Conservation (phyloP, 2,888 invertebrate species). For the Scaeva pyrastri region DNA sequence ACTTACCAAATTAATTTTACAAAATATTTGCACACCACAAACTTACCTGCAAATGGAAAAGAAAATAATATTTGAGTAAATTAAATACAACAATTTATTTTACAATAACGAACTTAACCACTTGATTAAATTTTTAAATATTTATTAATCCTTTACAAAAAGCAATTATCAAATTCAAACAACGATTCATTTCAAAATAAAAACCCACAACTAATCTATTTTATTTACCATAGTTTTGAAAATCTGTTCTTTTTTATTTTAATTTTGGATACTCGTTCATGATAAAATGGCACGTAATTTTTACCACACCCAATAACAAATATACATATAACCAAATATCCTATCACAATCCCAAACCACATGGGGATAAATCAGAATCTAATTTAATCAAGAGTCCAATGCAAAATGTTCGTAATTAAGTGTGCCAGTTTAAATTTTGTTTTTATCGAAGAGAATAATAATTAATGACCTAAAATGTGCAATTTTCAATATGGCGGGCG, state of each 20-base stretch:
- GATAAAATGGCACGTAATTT: constrained; percentile 11
- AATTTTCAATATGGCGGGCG: constrained; percentile 1
- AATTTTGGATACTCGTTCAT: not conserved
- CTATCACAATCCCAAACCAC: not conserved
- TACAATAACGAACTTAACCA: constrained; percentile 22
- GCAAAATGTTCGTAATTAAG: constrained; percentile 45
- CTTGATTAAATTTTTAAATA: constrained; percentile 28
- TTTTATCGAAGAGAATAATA: constrained; percentile 15
- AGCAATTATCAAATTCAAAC: constrained; percentile 25
- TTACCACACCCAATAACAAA: constrained; percentile 63
- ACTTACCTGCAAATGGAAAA: constrained; percentile 62
- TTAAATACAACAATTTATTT: constrained; percentile 24
- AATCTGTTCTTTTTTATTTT: constrained; percentile 12
- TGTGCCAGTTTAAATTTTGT: constrained; percentile 11
- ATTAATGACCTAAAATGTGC: constrained; percentile 32
- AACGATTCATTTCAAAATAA: not conserved
- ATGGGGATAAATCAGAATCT: constrained; percentile 57
- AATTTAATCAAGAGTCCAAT: constrained; percentile 40
- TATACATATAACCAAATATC: not conserved
- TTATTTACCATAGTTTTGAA: not conserved
- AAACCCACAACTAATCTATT: not conserved
- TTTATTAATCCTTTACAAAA: not conserved
- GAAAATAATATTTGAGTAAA: constrained; percentile 20
- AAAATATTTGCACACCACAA: constrained; percentile 35
- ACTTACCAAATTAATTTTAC: constrained; percentile 1